These are phyloP conservation scores for Herpetotheres cachinnans DNA, from an alignment of 2,113 vertebrate genomes.

Conservation along the genomic window DNA sequence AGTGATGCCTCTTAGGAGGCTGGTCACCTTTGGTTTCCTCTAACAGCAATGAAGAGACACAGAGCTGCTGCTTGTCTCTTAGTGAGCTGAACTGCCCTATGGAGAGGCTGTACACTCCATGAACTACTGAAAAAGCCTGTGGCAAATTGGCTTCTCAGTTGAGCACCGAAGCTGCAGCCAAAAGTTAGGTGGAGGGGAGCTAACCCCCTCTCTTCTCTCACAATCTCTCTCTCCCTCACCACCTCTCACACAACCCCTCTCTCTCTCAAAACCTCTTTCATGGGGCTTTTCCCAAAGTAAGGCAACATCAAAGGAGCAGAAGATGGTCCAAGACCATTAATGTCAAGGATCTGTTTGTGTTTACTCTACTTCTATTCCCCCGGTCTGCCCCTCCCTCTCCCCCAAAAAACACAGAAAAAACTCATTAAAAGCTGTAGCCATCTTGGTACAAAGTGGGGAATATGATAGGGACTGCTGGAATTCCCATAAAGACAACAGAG, in stretches of 20 bases:
- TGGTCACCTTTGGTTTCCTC: not conserved
- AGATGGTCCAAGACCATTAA: not conserved
- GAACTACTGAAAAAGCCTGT: not conserved
- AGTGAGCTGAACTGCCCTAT: not conserved
- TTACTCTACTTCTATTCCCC: not conserved
- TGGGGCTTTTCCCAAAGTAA: not conserved
- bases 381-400: too few species aligned
- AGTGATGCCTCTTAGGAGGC: not conserved
- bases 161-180: not conserved
- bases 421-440: not conserved
- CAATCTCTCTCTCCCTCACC: too few species aligned
- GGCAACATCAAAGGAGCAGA: not conserved
- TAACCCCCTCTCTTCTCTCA: not conserved
- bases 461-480: not conserved
- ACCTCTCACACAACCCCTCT: not conserved
- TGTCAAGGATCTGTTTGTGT: not conserved
- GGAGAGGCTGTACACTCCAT: not conserved
- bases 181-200: accelerated
- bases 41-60: not conserved
- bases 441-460: not conserved
- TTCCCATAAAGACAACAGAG: not conserved
- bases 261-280: not conserved
- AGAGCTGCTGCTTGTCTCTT: not conserved
- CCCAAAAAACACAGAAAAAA: not conserved
- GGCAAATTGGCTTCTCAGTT: not conserved